Evolutionary conservation across 2,797 vertebrate species (phyloP), one percentile per base, ranked within the genome.

Genomic region (Echiichthys vipera): DNA sequence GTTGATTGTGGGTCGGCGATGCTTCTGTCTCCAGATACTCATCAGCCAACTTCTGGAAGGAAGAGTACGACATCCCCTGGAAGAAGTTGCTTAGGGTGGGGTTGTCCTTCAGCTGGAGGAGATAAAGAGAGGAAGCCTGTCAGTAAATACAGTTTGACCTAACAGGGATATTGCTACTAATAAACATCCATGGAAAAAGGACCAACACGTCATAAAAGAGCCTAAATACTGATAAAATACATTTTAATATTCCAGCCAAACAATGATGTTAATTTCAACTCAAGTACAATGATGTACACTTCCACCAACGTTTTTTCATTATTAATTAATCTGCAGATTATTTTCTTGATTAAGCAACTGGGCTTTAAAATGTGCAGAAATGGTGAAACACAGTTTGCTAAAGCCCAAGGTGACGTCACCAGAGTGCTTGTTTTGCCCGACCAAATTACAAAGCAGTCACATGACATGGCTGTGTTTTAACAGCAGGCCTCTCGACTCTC

Each of bases 11-110:
- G 20, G 34, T 70, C 2, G 89, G 83, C 0, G 80, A 24, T 0
- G 51, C 59, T 74, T 71, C 91, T 5, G 78, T 78, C 67, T 78
- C 86, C 8, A 94, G 78, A 0, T 97, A 96, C 11, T 87, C 92
- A 8, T 97, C 95, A 0, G 93, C 95, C 85, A 99, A 51, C 78
- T 81, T 91, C 89, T 94, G 93, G 92, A 99, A 97, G 78, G 94
- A 94, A n/a, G 92, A 85, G 13, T 97, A 97, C 0, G 95, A 91
- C 82, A 98, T 91, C 57, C 86, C 51, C 1, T 93, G 89, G 84
- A 97, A 95, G 87, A 95, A 96, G 9, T 10, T 77, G 70, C 12
- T 90, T n/a, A 97, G 83, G 12, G 76, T 84, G 2, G 90, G 81
- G 2, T 96, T 95, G 29, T 95, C 91, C 78, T 88, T 93, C 61